A percentile compares a stretch with the other conserved stretches of the same genome.
Evolutionary conservation across 2,888 invertebrate genomes (phyloP).

Genomic region (Drosophila setosimentum): DNA sequence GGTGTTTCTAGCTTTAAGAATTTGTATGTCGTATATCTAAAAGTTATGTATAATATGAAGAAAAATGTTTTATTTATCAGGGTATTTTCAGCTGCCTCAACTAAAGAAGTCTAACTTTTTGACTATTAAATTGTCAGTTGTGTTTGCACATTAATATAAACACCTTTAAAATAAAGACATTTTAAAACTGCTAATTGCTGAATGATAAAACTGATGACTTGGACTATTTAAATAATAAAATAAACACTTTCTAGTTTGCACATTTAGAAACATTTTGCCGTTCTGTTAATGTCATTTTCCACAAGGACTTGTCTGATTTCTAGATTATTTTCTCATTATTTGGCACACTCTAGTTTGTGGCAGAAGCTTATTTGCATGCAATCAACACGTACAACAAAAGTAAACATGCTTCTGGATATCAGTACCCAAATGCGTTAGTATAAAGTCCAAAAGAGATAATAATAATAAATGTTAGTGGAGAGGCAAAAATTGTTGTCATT

Average conservation of each 20-base stretch:
- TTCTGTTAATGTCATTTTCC: background rate
- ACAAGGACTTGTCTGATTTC: background rate
- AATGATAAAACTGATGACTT: background rate
- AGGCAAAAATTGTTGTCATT: constrained; percentile 14
- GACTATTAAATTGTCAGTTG: background rate
- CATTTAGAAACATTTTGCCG: background rate
- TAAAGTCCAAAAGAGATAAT: background rate
- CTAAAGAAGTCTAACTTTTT: background rate
- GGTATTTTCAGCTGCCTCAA: background rate
- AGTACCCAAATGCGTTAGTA: background rate
- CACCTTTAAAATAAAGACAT: background rate
- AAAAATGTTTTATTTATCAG: background rate
- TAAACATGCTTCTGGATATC: background rate
- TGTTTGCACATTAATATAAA: background rate
- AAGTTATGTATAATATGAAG: background rate
- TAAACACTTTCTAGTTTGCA: background rate
- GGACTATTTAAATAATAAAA: background rate
- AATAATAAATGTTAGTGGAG: background rate
- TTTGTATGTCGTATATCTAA: background rate
- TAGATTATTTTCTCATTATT: background rate
- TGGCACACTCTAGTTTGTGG: background rate
- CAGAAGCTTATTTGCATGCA: background rate
- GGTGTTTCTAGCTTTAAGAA: background rate
- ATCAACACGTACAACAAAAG: background rate
- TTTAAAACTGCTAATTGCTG: background rate